Evolutionary conservation across 2,888 invertebrate species (phyloP).

Genomic region (Notocelia uddmanniana): DNA sequence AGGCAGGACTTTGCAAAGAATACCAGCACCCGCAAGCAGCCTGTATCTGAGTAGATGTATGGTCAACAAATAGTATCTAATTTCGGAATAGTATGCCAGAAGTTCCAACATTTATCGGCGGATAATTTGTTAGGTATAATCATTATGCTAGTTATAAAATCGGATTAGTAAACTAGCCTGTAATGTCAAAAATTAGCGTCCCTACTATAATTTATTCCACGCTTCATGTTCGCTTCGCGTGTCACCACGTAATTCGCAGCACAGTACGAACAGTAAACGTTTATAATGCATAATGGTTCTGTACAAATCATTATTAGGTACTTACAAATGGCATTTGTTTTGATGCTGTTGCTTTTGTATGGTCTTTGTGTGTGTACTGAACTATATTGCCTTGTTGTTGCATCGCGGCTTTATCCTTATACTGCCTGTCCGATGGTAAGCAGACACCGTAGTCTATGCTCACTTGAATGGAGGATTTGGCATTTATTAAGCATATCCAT

Average conservation of each 20-base stretch:
- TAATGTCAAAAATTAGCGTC: conserved; percentile 5
- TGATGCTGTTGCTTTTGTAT: not conserved
- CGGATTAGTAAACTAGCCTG: not conserved
- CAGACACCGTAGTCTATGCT: too few species aligned
- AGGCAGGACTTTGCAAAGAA: too few species aligned
- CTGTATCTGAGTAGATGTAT: too few species aligned
- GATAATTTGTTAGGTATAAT: too few species aligned
- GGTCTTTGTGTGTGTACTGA: conserved; percentile 7
- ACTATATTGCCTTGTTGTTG: conserved; percentile 9
- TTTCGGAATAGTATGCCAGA: too few species aligned
- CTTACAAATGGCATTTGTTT: conserved; percentile 1
- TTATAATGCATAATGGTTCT: conserved; percentile 13
- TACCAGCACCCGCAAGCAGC: too few species aligned
- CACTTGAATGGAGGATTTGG: too few species aligned
- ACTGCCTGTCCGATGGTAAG: too few species aligned
- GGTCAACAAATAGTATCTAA: too few species aligned
- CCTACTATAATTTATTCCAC: not conserved
- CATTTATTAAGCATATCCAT: too few species aligned
- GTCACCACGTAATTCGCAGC: conserved; percentile 23
- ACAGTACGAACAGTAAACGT: conserved; percentile 1
- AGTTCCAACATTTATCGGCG: too few species aligned
- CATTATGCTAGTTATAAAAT: not conserved
- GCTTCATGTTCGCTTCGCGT: conserved; percentile 18
- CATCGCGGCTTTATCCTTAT: conserved; percentile 9
- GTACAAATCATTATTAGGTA: conserved; percentile 22